phyloP scores from a whole-genome alignment of 2,113 vertebrate genomes.

The Mastomys coucha region DNA sequence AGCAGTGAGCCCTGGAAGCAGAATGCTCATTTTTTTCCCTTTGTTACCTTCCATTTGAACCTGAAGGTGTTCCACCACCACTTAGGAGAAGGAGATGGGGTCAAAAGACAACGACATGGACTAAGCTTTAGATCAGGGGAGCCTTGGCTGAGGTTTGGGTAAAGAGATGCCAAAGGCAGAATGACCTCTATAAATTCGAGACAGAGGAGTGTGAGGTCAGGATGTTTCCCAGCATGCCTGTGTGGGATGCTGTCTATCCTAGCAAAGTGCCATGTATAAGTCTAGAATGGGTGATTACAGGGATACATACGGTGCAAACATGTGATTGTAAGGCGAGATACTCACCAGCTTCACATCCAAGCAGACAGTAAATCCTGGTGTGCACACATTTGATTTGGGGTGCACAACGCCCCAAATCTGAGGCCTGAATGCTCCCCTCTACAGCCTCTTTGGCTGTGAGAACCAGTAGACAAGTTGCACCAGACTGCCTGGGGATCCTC shows the following conservation, averaged over 20 bases:
- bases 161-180: neutral
- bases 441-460: neutral
- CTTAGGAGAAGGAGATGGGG: neutral
- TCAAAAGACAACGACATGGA: neutral
- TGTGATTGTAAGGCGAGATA: too few relatives aligned
- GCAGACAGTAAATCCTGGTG: neutral
- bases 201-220: neutral
- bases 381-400: neutral
- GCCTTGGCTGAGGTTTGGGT: neutral
- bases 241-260: neutral
- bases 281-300: neutral
- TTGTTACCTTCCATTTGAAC: neutral
- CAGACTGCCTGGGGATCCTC: neutral
- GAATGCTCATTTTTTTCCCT: neutral
- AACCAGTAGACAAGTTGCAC: neutral
- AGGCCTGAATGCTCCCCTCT: neutral
- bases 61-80: neutral
- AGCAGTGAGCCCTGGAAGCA: neutral
- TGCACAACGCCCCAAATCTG: neutral
- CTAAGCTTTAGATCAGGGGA: conserved; percentile 2
- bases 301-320: neutral
- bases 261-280: neutral
- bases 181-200: neutral
- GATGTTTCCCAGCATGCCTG: neutral
- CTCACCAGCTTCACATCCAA: neutral